phyloP scores from a whole-genome alignment of 2,113 vertebrate genomes.

The Pachyramphus minor region DNA sequence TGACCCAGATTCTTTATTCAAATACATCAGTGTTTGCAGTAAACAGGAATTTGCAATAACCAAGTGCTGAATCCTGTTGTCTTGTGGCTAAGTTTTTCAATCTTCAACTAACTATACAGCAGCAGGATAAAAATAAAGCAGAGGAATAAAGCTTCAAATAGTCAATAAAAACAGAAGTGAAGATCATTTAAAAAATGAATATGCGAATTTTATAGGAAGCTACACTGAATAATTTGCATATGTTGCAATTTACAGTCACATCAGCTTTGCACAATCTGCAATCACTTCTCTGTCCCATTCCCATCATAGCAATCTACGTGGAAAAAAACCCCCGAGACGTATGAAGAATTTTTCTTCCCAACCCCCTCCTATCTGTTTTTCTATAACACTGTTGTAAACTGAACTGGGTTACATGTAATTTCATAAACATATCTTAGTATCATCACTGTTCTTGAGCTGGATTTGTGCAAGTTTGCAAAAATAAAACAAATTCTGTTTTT shows the following conservation, averaged over 20 bases:
- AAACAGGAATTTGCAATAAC: not conserved
- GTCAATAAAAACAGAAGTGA: not conserved
- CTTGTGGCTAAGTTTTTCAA: not conserved
- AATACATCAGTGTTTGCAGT: not conserved
- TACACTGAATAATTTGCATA: not conserved
- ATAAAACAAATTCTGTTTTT: not conserved
- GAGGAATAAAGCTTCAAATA: not conserved
- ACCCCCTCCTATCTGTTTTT: not conserved
- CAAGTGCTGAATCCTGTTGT: not conserved
- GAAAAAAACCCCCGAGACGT: not conserved
- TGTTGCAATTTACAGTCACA: not conserved
- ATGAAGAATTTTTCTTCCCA: not conserved
- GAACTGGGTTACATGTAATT: not conserved
- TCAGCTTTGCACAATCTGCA: not conserved
- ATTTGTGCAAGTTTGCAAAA: not conserved
- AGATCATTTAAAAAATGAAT: not conserved
- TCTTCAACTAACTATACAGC: not conserved
- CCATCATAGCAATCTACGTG: not conserved
- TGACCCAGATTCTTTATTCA: conserved; percentile 20
- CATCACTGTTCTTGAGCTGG: not conserved
- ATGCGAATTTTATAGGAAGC: not conserved
- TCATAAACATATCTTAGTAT: accelerated
- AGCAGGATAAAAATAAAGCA: not conserved
- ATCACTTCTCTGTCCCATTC: not conserved
- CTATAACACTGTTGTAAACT: not conserved